Evolutionary conservation across 2,888 invertebrate genomes (phyloP), one percentile per base, ranked within the genome.

Genomic region (Byasa hedistus): DNA sequence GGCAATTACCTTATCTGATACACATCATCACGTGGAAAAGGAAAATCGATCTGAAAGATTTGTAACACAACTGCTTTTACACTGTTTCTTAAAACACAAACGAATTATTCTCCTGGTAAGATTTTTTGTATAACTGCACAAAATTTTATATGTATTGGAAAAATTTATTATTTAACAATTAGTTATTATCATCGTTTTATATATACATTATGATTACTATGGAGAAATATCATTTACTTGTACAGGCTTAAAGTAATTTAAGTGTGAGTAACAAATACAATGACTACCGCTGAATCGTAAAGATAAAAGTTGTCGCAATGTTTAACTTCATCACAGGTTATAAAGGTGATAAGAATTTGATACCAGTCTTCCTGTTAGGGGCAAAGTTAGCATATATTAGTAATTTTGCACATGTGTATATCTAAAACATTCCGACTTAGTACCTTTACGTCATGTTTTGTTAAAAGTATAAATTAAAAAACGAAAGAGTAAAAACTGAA

Each of bases 1-100:
- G 24, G 56, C 32, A 56, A 44, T 54, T 61, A 68, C 48, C 48
- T 48, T 61, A 64, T 63, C 63, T 62, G 51, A 12, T 32, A 22
- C 52, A 54, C 22, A 44, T 19, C 57, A 23, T 48, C 57, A 63
- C 57, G 22, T 23, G 19, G 32, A 32, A 5, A 27, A 19, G 1
- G 22, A 55, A 55, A 61, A 7, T 17, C n/a, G 61, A 61, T 61
- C 27, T 19, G 22, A 51, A 61, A 61, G 32, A 19, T 27, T 23
- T 17, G 19, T 23, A 59, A n/a, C 24, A 59, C 23, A 48, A 63
- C 39, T n/a, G 7, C 19, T 48, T 19, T n/a, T 19, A n/a, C 19
- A 48, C 7, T 5, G 19, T 48, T 48, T 4, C 3, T 48, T 48
- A 39, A 39, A 39, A 39, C 15, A 39, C 12, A 39, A 39, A 15